Evolutionary conservation across 2,113 vertebrate species (phyloP), one percentile per base, ranked within the genome.

Genomic region (Limanda limanda): DNA sequence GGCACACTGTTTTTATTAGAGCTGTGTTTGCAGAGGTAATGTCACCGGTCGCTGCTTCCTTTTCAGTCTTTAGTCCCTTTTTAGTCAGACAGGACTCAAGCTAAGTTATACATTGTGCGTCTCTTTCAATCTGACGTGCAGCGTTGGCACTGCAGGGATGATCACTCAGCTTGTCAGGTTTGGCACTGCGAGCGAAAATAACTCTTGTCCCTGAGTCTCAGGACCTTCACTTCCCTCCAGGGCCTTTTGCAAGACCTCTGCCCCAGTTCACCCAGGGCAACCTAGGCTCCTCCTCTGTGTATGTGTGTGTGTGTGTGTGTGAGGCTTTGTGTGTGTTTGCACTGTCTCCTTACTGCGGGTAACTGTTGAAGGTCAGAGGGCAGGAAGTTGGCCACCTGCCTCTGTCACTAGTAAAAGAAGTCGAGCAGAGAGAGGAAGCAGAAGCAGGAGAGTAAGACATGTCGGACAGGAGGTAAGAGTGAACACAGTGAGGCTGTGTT

Each of bases 361-460:
- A 90, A 88, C 83, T 80, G 83, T 88, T 92, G 76, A 93, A 93
- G 89, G 93, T 92, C 91, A 94, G 91, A 92, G 92, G 89, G 87
- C 89, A 92, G 88, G 88, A 92, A 93, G 89, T 91, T 87, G 88
- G 90, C 88, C 92, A 94, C 86, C 90, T 93, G 88, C 91, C 88
- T 91, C 90, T 88, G 90, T 92, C 90, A 91, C 84, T 88, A 68
- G 75, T 76, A 82, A 82, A 86, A 75, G 83, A 74, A 61, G 74
- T 65, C 42, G 65, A 74, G 83, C 72, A 54, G 63, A 78, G 78
- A 85, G 79, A 88, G 86, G 88, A 89, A 83, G 86, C 79, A 81
- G 87, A 66, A 57, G 76, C 59, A 52, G 52, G 31, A 78, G 59
- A 60, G 58, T 45, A 42, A 42, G 72, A 82, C 45, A 52, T 52